Base-by-base conservation (phyloP, 2,113 vertebrate species). In the Gambusia affinis region DNA sequence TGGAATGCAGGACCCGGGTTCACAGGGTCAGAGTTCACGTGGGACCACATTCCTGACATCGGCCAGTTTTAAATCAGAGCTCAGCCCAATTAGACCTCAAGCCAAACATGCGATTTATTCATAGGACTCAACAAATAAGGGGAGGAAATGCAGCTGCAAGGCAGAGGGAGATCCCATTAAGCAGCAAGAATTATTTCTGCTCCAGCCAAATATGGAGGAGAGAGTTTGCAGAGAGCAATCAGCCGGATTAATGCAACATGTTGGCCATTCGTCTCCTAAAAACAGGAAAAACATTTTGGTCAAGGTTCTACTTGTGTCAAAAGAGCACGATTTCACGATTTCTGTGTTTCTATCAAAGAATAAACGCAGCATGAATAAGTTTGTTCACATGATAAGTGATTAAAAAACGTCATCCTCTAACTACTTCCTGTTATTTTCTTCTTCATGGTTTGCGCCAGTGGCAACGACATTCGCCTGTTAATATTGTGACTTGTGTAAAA, bases 1-100 rank as follows among this genome's bases (percentile, higher is more conserved):
- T 22, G 74, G 72, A 87, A 88, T 84, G 79, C 63, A 17, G 8
- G 60, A 42, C 42, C 39, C 2, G 42, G 65, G 86, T 78, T 87
- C 76, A 78, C 62, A 68, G 77, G 67, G 82, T 87, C 84, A 80
- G 8, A 67, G 73, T 27, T 19, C 68, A 72, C 67, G 77, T 12
- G 47, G 54, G 7, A 7, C 66, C 8, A 7, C 30, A n/a, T 64
- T n/a, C 12, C 57, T 12, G 76, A 76, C 12, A 28, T 71, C 47
- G 28, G 35, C 10, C 22, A 27, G 11, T 37, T n/a, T n/a, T 8
- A 14, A 63, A 11, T 42, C 39, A 42, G 15, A 15, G 14, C 14
- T 27, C 24, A 4, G 15, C 29, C 60, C 29, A 6, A 57, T 57
- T 57, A 24, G n/a, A 57, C 22, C 0, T 1, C 0, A n/a, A 57